Evolutionary conservation across 2,888 invertebrate genomes (phyloP).

Genomic region (Drosophila siamana): DNA sequence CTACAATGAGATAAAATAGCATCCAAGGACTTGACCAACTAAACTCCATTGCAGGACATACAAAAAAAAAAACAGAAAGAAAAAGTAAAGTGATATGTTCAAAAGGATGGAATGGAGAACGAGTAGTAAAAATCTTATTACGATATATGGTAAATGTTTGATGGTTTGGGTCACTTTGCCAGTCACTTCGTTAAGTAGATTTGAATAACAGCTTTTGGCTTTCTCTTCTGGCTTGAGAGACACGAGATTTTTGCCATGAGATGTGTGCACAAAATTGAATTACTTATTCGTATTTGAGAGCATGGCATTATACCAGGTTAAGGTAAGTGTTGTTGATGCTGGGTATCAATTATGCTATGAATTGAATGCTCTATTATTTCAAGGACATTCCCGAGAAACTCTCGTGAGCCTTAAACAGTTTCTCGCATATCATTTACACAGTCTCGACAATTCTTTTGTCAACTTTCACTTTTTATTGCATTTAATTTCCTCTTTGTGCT

Average conservation of each 20-base stretch:
- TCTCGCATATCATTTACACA: constrained; percentile 44
- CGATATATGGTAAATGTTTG: constrained; percentile 36
- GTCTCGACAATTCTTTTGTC: constrained; percentile 52
- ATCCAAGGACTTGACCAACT: constrained; percentile 41
- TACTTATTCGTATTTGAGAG: constrained; percentile 19
- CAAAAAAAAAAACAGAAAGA: constrained; percentile 35
- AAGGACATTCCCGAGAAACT: background rate
- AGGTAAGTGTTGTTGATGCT: constrained; percentile 8
- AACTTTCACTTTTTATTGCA: constrained; percentile 67
- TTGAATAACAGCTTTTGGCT: constrained; percentile 64
- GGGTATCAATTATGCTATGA: constrained; percentile 24
- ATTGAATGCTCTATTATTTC: constrained; percentile 15
- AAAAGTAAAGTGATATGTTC: constrained; percentile 58
- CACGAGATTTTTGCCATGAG: constrained; percentile 31
- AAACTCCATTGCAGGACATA: constrained; percentile 6
- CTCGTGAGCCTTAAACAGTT: constrained; percentile 3
- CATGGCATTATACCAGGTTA: background rate
- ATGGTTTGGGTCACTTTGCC: constrained; percentile 44
- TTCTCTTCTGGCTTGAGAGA: constrained; percentile 38
- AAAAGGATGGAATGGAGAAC: constrained; percentile 7
- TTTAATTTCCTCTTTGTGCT: constrained; percentile 70
- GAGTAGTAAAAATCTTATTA: constrained; percentile 68
- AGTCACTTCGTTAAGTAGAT: constrained; percentile 68
- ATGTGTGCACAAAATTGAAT: constrained; percentile 48
- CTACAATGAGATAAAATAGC: constrained; percentile 52